These are phyloP conservation scores for Psophia crepitans DNA, from an alignment of 2,113 vertebrate genomes.

Conservation along the genomic window DNA sequence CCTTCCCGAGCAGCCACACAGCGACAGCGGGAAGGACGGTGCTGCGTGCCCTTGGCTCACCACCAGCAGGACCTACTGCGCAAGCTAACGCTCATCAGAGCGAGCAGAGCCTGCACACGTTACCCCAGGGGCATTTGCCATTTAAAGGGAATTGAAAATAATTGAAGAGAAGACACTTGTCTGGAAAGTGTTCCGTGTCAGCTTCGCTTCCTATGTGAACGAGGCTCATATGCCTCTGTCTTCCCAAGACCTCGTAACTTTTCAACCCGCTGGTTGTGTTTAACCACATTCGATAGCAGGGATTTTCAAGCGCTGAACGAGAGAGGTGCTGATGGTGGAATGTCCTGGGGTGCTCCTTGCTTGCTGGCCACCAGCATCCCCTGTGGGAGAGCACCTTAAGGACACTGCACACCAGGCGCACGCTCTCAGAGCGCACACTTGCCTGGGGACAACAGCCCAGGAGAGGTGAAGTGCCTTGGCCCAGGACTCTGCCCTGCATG, in stretches of 20 bases:
- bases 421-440: neutral
- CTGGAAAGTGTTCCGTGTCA: conserved; percentile 20
- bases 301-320: neutral
- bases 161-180: conserved; percentile 15
- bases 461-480: neutral
- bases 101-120: neutral
- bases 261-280: neutral
- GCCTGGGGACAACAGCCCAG: neutral
- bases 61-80: neutral
- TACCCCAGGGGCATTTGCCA: neutral
- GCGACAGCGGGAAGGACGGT: neutral
- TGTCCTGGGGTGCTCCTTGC: neutral
- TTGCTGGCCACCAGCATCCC: neutral
- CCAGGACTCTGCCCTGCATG: neutral
- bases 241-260: neutral
- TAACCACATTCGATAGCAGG: fast-evolving
- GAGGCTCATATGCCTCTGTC: neutral
- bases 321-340: neutral
- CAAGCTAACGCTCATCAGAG: neutral
- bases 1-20: neutral
- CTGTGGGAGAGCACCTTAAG: neutral
- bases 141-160: neutral
- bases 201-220: neutral
- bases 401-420: neutral
- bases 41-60: neutral